These are phyloP conservation scores for Cynopterus brachyotis DNA, from an alignment of 2,113 vertebrate species.

Conservation along the genomic window DNA sequence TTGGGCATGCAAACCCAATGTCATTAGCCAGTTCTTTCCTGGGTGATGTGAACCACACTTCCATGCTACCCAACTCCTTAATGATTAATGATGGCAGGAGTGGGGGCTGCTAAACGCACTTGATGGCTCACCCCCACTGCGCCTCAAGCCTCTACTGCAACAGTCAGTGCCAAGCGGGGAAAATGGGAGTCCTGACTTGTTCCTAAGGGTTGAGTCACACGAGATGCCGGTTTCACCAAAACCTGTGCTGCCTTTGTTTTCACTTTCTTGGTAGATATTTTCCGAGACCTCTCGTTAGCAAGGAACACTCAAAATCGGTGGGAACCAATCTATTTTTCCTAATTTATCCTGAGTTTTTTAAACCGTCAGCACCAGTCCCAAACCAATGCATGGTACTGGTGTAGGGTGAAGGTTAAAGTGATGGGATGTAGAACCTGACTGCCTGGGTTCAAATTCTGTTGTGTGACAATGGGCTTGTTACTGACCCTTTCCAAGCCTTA, in stretches of 20 bases:
- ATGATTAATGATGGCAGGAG: constrained; percentile 26
- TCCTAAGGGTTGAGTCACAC: not conserved
- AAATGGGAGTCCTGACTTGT: not conserved
- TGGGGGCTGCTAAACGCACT: not conserved
- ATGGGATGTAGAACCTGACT: not conserved
- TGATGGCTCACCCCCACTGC: not conserved
- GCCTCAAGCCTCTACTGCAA: not conserved
- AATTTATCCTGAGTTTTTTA: not conserved
- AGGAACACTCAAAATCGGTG: not conserved
- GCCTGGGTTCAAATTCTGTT: not conserved
- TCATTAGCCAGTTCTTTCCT: constrained; percentile 29
- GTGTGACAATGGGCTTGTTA: not conserved
- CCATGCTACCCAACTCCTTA: not conserved
- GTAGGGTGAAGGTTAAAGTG: not conserved
- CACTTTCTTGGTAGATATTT: not conserved
- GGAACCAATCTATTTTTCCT: not conserved
- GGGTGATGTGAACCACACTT: not conserved
- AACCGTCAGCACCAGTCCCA: not conserved
- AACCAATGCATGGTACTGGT: not conserved
- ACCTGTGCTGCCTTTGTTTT: not conserved
- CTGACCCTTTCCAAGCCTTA: not conserved
- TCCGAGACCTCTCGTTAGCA: not conserved
- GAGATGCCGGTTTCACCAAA: not conserved
- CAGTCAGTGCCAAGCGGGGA: not conserved
- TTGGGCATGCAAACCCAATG: not conserved